These are phyloP conservation scores for Gorsachius goisagi DNA, from an alignment of 2,113 vertebrate genomes.

Conservation along the genomic window DNA sequence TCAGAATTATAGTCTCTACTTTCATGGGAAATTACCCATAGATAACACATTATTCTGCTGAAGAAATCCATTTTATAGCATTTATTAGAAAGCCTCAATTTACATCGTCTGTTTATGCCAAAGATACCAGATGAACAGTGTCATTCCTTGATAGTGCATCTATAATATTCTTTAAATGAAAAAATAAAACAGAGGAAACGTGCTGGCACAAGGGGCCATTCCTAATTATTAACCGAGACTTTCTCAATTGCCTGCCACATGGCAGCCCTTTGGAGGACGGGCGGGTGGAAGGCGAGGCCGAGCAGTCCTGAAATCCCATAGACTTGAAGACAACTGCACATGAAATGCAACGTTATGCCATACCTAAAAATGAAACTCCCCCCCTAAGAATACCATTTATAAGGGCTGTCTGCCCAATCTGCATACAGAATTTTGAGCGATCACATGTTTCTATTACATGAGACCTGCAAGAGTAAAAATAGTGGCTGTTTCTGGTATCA, in stretches of 20 bases:
- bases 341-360: background rate
- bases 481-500: background rate
- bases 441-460: background rate
- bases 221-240: background rate
- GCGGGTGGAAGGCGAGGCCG: background rate
- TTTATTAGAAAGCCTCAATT: constrained; percentile 27
- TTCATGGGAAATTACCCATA: constrained; percentile 36
- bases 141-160: background rate
- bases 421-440: background rate
- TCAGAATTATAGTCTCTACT: constrained; percentile 29
- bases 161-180: background rate
- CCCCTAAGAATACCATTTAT: background rate
- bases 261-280: background rate
- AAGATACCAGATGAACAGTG: background rate
- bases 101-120: background rate
- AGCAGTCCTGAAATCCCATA: background rate
- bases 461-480: background rate
- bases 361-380: background rate
- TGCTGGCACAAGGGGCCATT: background rate
- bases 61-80: constrained; percentile 22
- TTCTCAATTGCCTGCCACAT: background rate
- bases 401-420: background rate
- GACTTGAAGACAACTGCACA: background rate
- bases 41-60: constrained; percentile 26
- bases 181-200: background rate